Evolutionary conservation across 2,797 vertebrate genomes (phyloP).

Genomic region (Saxicola maurus): DNA sequence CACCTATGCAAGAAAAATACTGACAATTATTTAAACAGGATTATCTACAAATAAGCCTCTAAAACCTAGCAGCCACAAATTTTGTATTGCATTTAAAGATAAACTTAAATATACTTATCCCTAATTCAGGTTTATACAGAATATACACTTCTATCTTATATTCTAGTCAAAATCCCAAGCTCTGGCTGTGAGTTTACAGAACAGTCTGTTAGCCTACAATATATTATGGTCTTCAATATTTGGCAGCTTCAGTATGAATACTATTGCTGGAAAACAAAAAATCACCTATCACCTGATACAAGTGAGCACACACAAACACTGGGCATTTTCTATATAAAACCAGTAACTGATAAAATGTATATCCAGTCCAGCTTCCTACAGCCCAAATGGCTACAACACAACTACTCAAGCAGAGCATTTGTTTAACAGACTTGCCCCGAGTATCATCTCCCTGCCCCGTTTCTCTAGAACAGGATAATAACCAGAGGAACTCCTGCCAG

Average conservation of each 20-base stretch:
- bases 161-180: not conserved
- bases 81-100: not conserved
- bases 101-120: not conserved
- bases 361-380: not conserved
- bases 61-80: not conserved
- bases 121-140: not conserved
- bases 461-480: not conserved
- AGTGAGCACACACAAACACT: not conserved
- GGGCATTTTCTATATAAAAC: not conserved
- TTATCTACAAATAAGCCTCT: not conserved
- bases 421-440: not conserved
- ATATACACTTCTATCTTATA: not conserved
- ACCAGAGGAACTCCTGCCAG: not conserved
- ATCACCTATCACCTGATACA: not conserved
- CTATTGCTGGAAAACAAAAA: not conserved
- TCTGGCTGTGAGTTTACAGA: not conserved
- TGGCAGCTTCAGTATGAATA: not conserved
- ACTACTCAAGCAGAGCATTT: not conserved
- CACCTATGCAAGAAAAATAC: not conserved
- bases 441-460: not conserved
- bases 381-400: not conserved
- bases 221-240: not conserved
- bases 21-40: not conserved
- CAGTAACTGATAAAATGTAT: not conserved
- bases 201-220: not conserved